phyloP scores from a whole-genome alignment of 2,797 vertebrate genomes.

The Molossus molossus region DNA sequence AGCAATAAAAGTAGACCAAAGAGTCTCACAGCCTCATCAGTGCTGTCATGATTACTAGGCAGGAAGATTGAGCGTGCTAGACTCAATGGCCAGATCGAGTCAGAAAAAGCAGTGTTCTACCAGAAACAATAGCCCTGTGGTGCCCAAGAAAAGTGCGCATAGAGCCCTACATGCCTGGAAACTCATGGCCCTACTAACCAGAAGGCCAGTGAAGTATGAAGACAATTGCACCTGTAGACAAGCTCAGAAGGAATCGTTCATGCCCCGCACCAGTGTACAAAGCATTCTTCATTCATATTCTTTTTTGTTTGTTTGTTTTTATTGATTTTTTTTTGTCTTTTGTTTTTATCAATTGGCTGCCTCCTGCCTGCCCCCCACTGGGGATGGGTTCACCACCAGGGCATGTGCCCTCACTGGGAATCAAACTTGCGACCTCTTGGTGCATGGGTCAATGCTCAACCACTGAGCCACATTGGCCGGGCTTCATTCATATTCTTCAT shows the following conservation, averaged over 20 bases:
- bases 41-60: background rate
- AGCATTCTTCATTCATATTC: background rate
- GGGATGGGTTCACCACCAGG: too few relatives aligned
- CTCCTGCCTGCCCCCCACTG: too few relatives aligned
- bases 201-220: background rate
- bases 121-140: background rate
- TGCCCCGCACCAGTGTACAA: background rate
- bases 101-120: background rate
- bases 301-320: too few relatives aligned
- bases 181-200: background rate
- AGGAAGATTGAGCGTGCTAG: background rate
- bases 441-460: too few relatives aligned
- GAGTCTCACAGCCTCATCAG: background rate
- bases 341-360: too few relatives aligned
- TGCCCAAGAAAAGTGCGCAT: background rate
- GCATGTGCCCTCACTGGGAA: too few relatives aligned
- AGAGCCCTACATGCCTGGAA: background rate
- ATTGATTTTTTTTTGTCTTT: too few relatives aligned
- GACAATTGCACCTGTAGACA: rapidly evolving
- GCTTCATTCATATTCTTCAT: background rate
- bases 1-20: slow-evolving; percentile 4
- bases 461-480: too few relatives aligned
- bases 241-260: background rate
- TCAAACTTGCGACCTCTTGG: too few relatives aligned
- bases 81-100: background rate